A percentile compares a stretch with the other conserved stretches of the same genome.
These are phyloP conservation scores for Amphiprion clarkii DNA, from an alignment of 2,797 vertebrate genomes.

Conservation along the genomic window DNA sequence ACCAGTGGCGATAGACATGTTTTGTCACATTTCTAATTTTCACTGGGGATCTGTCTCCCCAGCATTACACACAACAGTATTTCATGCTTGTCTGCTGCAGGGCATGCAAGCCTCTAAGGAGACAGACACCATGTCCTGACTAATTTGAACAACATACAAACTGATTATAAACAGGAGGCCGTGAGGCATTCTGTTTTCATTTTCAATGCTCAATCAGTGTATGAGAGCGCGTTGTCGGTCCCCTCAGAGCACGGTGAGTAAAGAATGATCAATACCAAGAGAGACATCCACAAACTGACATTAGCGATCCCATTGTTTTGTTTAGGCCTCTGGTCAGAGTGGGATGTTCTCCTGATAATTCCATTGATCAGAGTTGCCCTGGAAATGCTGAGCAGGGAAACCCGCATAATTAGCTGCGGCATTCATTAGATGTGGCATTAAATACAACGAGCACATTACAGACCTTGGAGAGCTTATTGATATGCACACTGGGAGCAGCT, in stretches of 20 bases:
- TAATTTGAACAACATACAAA: conserved; percentile 68
- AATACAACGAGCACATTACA: conserved; percentile 23
- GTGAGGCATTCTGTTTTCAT: conserved; percentile 34
- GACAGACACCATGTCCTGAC: conserved; percentile 54
- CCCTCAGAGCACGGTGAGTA: conserved; percentile 21
- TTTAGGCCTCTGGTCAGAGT: conserved; percentile 61
- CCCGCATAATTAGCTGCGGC: conserved; percentile 47
- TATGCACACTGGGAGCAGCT: background rate
- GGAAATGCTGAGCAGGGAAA: conserved; percentile 51
- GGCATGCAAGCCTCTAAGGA: conserved; percentile 52
- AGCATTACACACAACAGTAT: conserved; percentile 30
- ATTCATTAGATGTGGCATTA: conserved; percentile 31
- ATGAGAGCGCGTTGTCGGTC: background rate
- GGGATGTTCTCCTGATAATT: conserved; percentile 49
- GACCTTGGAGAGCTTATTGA: background rate
- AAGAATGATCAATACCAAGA: conserved; percentile 51
- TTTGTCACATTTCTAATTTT: conserved; percentile 31
- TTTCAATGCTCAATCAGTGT: conserved; percentile 37
- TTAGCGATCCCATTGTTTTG: conserved; percentile 43
- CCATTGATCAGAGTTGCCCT: conserved; percentile 50
- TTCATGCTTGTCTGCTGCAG: conserved; percentile 46
- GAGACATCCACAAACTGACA: conserved; percentile 29
- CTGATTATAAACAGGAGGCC: conserved; percentile 57
- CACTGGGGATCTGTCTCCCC: background rate
- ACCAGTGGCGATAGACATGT: conserved; percentile 8